phyloP scores from a whole-genome alignment of 1,140 invertebrate species.

The Akabosia matsudoensis region DNA sequence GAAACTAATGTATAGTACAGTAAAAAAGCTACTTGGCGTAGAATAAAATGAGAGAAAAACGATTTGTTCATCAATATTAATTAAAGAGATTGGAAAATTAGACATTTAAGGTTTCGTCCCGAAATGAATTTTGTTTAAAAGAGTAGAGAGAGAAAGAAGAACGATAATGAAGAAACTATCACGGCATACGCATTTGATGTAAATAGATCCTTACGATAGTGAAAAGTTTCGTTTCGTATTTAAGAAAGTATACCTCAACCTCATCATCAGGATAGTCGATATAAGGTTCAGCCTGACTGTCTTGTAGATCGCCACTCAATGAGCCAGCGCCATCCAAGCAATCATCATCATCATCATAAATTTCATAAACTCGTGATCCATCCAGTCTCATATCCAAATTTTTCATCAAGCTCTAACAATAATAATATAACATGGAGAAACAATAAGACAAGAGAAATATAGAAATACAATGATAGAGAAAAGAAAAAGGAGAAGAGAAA shows the following conservation, averaged over 20 bases:
- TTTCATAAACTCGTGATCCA: slow-evolving; percentile 42
- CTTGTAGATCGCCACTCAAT: background rate
- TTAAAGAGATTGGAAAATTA: no score
- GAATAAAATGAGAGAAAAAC: no score
- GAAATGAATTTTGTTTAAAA: no score
- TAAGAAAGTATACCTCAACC: slow-evolving; percentile 35
- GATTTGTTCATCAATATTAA: no score
- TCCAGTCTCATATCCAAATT: slow-evolving; percentile 81
- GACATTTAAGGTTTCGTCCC: no score
- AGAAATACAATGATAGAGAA: background rate
- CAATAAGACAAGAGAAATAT: slow-evolving; percentile 41
- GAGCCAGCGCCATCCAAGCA: background rate
- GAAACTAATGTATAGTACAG: no score
- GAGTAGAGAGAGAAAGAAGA: background rate
- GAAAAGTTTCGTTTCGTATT: background rate
- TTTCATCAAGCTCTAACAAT: slow-evolving; percentile 75
- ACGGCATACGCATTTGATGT: background rate
- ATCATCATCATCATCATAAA: slow-evolving; percentile 38
- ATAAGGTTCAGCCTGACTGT: slow-evolving; percentile 33
- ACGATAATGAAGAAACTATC: background rate
- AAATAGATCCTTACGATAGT: no score
- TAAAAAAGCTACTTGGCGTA: no score
- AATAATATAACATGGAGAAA: background rate
- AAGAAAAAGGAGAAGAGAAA: no score
- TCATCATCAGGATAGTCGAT: slow-evolving; percentile 46